phyloP scores from a whole-genome alignment of 2,113 vertebrate species.

The Progne subis region DNA sequence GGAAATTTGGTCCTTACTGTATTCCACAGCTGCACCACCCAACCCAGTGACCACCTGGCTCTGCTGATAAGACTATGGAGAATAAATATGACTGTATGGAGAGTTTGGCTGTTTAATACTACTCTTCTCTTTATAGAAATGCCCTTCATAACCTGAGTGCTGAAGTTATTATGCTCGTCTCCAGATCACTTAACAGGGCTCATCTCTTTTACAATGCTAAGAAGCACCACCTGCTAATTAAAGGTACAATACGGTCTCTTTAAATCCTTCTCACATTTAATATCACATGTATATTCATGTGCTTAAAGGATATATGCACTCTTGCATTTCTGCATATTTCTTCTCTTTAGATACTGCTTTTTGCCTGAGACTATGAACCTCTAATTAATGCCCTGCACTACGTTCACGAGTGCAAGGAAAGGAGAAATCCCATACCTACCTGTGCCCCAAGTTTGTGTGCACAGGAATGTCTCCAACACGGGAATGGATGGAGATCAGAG shows the following conservation, averaged over 20 bases:
- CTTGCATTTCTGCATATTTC: slow-evolving; percentile 10
- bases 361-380: neutral
- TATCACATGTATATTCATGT: slow-evolving; percentile 37
- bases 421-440: neutral
- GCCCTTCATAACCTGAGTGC: neutral
- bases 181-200: slow-evolving; percentile 33
- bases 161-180: slow-evolving; percentile 2
- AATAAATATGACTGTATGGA: neutral
- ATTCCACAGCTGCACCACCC: neutral
- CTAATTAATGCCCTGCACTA: neutral
- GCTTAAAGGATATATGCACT: slow-evolving; percentile 26
- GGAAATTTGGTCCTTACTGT: neutral
- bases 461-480: neutral
- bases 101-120: neutral
- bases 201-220: slow-evolving; percentile 36
- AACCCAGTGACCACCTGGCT: neutral
- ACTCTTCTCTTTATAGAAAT: slow-evolving; percentile 5
- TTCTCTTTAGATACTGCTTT: neutral
- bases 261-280: slow-evolving; percentile 35
- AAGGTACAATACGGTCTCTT: slow-evolving; percentile 14
- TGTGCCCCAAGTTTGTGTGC: neutral
- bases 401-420: neutral
- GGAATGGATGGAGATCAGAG: neutral
- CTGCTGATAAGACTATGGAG: neutral
- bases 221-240: slow-evolving; percentile 55